phyloP scores from a whole-genome alignment of 2,113 vertebrate genomes.

The Canis aureus region DNA sequence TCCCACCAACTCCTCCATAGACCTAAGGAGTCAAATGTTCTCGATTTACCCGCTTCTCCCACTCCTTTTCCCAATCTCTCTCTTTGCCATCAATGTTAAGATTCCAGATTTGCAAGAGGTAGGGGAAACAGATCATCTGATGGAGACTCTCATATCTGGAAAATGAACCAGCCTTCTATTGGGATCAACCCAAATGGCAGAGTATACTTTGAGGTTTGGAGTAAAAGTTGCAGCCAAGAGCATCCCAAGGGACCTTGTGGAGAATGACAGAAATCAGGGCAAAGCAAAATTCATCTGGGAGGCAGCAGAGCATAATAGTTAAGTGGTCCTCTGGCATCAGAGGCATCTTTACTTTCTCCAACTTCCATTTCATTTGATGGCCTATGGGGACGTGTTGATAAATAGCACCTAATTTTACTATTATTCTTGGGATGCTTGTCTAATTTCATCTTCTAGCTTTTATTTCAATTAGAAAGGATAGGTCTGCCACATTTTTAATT shows the following conservation, averaged over 20 bases:
- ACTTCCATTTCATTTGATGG: not conserved
- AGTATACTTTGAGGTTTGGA: not conserved
- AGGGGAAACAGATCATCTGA: not conserved
- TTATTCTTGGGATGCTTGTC: not conserved
- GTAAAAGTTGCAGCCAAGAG: not conserved
- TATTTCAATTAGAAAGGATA: not conserved
- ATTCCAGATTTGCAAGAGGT: not conserved
- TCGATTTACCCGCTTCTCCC: not conserved
- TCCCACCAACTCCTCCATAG: not conserved
- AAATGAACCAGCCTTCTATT: not conserved
- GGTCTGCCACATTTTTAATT: not conserved
- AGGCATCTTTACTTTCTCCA: not conserved
- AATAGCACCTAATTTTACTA: not conserved
- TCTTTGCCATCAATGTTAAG: not conserved
- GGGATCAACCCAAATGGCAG: not conserved
- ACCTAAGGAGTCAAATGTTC: not conserved
- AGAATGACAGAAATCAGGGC: not conserved
- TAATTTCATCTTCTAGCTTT: not conserved
- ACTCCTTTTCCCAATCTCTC: not conserved
- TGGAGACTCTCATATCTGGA: not conserved
- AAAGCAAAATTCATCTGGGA: not conserved
- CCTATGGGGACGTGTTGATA: not conserved
- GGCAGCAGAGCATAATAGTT: fast-evolving
- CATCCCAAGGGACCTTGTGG: no score
- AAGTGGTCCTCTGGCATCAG: not conserved